These are phyloP conservation scores for Protaetia brevitarsis DNA, from an alignment of 1,140 invertebrate genomes.

Conservation along the genomic window DNA sequence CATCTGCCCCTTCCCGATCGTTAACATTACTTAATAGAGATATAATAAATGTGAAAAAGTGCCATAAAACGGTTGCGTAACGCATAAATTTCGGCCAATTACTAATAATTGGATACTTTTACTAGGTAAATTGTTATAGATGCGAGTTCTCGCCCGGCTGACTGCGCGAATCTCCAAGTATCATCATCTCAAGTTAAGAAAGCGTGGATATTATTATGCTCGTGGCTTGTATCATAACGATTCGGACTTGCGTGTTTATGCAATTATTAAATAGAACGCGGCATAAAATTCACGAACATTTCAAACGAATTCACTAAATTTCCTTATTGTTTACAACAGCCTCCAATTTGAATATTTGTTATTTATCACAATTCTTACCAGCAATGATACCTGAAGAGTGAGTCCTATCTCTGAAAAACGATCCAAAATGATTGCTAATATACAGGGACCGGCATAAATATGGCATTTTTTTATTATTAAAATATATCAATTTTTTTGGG, in stretches of 20 bases:
- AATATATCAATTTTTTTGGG: too few species aligned
- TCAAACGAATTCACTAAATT: not conserved
- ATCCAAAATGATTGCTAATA: too few species aligned
- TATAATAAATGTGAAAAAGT: not conserved
- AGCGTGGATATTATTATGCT: slow-evolving; percentile 12
- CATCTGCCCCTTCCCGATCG: not conserved
- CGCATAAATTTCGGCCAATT: slow-evolving; percentile 14
- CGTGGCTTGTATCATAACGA: not conserved
- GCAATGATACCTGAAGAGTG: too few species aligned
- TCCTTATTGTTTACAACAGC: not conserved
- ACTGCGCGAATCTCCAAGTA: not conserved
- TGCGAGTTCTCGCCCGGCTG: not conserved
- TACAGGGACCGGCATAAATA: too few species aligned
- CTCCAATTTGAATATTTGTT: not conserved
- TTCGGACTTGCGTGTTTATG: not conserved
- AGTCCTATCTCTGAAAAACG: too few species aligned
- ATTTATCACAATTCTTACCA: not conserved
- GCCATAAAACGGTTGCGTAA: slow-evolving; percentile 6
- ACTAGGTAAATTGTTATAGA: slow-evolving; percentile 18
- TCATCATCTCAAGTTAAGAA: slow-evolving; percentile 13
- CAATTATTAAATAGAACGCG: slow-evolving; percentile 1
- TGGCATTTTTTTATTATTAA: too few species aligned
- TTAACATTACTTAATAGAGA: slow-evolving; percentile 1
- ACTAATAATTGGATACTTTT: slow-evolving; percentile 17
- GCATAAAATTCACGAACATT: slow-evolving; percentile 6